Conservation (phyloP, 2,113 vertebrate genomes). For the Archocentrus centrarchus region DNA sequence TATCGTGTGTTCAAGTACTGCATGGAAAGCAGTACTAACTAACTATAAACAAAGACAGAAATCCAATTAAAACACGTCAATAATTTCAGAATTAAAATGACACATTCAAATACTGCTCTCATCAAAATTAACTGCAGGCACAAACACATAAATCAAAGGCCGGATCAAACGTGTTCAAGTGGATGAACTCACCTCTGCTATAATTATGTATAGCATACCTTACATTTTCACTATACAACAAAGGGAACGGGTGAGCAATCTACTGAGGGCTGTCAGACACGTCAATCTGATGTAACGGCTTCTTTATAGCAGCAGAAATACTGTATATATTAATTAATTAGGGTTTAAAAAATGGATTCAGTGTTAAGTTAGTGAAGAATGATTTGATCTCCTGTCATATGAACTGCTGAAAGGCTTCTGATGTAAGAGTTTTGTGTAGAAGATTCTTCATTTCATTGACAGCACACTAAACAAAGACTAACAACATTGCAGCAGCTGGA, state of each 20-base stretch:
- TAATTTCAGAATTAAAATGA: neutral
- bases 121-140: neutral
- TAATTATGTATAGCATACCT: neutral
- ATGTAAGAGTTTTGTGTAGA: neutral
- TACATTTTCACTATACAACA: neutral
- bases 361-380: neutral
- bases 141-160: neutral
- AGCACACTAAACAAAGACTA: neutral
- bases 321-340: neutral
- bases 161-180: neutral
- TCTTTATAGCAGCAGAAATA: neutral
- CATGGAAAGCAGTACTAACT: neutral
- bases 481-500: neutral
- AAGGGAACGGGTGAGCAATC: no score
- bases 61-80: neutral
- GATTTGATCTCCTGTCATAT: neutral
- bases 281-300: neutral
- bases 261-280: neutral
- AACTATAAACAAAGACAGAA: neutral
- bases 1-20: fast-evolving
- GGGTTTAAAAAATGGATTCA: neutral
- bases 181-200: neutral
- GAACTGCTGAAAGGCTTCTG: neutral
- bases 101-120: neutral
- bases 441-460: neutral